Base-by-base conservation (phyloP, 2,888 invertebrate genomes). In the Dilophus febrilis region DNA sequence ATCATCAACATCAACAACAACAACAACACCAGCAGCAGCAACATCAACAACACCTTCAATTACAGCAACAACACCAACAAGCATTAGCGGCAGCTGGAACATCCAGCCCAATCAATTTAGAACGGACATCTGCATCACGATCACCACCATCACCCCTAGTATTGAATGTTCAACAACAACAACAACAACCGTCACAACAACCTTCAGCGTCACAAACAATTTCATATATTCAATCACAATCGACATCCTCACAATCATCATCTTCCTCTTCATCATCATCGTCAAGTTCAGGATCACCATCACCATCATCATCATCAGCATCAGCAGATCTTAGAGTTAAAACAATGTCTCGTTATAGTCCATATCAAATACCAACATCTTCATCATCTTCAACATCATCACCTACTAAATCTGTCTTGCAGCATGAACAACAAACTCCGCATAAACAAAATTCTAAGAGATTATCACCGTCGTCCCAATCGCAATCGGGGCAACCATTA, bases 301-400 rank as follows among this genome's bases (percentile, higher is more conserved):
- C 63, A 40, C 60, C 61, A 1, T 58, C 59, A 18, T 59, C 59
- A 5, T 61, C 59, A 2, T 63, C 62, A 6, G 58, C 59, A 29
- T 59, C 59, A 32, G 63, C 62, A 2, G 63, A 63, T 47, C 51
- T 62, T 50, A 51, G 62, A 29, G 51, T 56, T n/a, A 57, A 59
- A 40, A 59, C 61, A 42, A 60, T 52, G 46, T 58, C 58, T 37
- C 52, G 59, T 12, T 59, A 58, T 43, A 59, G 59, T 43, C 53
- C 61, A 3, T 60, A 60, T 46, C 58, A 58, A 35, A 50, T 59
- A 13, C 35, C 19, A 31, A 29, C n/a, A 35, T 37, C 18, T 16
- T 16, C n/a, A 35, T 14, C 18, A 38, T 55, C 55, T 41, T 57
- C 47, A 43, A 57, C 49, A n/a, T n/a, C n/a, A n/a, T n/a, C n/a